Evolutionary conservation across 2,113 vertebrate species (phyloP).

Genomic region (Carlito syrichta): DNA sequence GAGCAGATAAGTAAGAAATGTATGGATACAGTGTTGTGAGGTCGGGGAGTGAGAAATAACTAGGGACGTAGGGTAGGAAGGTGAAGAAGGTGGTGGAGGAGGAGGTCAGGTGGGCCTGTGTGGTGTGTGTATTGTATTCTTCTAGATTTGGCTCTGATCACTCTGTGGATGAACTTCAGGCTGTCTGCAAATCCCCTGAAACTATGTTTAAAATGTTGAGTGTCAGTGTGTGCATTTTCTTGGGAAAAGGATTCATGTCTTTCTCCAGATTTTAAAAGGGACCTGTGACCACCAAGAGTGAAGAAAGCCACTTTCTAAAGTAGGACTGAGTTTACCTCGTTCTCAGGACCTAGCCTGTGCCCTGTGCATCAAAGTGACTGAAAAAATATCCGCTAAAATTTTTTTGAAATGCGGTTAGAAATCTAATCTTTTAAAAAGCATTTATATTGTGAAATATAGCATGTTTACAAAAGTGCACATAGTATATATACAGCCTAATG

Average conservation of each 20-base stretch:
- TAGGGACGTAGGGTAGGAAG: background rate
- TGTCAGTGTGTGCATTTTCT: background rate
- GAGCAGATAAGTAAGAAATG: background rate
- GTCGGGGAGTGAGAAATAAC: background rate
- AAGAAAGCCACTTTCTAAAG: background rate
- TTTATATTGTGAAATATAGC: background rate
- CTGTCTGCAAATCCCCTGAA: background rate
- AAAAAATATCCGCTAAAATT: background rate
- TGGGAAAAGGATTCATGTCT: background rate
- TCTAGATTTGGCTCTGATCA: background rate
- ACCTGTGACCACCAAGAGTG: background rate
- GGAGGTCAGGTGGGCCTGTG: background rate
- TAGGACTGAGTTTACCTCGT: background rate
- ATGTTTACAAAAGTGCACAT: background rate
- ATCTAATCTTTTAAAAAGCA: background rate
- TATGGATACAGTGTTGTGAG: background rate
- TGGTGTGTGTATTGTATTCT: background rate
- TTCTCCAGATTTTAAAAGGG: background rate
- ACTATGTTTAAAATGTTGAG: background rate
- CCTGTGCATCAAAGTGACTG: background rate
- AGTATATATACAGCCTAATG: background rate
- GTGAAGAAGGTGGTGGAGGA: background rate
- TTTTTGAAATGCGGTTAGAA: background rate
- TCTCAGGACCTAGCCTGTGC: background rate
- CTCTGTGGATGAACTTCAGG: background rate